phyloP scores from a whole-genome alignment of 2,888 invertebrate genomes.

The Tupiocoris notatus region DNA sequence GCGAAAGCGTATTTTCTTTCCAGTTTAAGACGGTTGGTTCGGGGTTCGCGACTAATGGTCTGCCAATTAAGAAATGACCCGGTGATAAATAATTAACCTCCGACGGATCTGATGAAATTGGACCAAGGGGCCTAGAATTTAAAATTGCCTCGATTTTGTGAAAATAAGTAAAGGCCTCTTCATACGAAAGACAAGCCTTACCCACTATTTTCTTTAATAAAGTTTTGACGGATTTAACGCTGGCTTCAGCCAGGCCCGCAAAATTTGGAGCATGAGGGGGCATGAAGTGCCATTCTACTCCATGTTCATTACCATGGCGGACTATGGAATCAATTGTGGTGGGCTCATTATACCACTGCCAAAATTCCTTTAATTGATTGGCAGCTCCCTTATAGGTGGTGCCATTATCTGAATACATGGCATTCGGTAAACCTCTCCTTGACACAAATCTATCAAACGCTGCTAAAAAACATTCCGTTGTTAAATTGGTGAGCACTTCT shows the following conservation, averaged over 20 bases:
- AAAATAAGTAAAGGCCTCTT: neutral
- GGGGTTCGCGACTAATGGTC: neutral
- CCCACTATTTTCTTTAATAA: neutral
- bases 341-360: neutral
- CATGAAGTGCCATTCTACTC: neutral
- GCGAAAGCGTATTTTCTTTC: neutral
- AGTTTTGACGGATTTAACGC: neutral
- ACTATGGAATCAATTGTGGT: neutral
- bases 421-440: neutral
- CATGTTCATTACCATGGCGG: neutral
- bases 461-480: neutral
- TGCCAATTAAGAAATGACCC: neutral
- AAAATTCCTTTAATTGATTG: neutral
- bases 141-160: neutral
- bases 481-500: neutral
- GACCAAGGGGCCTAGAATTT: neutral
- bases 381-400: neutral
- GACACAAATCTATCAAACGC: constrained; percentile 1
- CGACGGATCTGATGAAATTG: neutral
- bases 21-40: neutral
- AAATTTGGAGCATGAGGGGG: neutral
- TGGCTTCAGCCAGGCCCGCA: neutral
- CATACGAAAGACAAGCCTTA: neutral
- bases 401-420: neutral
- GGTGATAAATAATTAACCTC: neutral